Conservation (phyloP, 2,113 vertebrate genomes). For the Deroptyus accipitrinus region DNA sequence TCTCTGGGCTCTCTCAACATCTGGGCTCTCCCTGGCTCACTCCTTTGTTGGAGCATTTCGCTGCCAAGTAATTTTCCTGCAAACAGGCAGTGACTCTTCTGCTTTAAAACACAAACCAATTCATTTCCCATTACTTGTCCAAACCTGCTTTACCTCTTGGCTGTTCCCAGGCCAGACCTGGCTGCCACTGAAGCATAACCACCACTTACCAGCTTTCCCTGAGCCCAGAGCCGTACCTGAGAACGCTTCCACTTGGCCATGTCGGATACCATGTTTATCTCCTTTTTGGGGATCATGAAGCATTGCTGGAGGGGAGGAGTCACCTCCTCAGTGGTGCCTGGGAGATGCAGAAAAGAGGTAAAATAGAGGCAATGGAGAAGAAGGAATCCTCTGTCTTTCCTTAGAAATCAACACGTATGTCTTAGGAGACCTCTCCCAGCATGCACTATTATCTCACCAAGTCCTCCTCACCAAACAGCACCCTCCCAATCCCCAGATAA, state of each 20-base stretch:
- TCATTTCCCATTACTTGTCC: neutral
- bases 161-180: neutral
- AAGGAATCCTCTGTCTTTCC: neutral
- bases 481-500: accelerated
- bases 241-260: constrained; percentile 98
- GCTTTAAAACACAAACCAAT: constrained; percentile 4
- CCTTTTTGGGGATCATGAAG: constrained; percentile 92
- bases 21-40: neutral
- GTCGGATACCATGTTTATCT: constrained; percentile 92
- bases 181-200: neutral
- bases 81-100: neutral
- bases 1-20: neutral
- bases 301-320: constrained; percentile 57
- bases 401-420: neutral
- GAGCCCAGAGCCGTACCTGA: constrained; percentile 76
- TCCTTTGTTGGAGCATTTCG: neutral
- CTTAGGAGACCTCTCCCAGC: neutral
- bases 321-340: constrained; percentile 83
- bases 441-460: neutral
- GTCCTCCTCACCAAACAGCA: neutral
- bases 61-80: neutral
- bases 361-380: neutral
- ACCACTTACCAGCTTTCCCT: neutral
- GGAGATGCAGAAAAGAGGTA: neutral
- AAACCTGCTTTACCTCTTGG: neutral